phyloP scores from a whole-genome alignment of 1,140 invertebrate genomes.

The Bicyclus anynana region DNA sequence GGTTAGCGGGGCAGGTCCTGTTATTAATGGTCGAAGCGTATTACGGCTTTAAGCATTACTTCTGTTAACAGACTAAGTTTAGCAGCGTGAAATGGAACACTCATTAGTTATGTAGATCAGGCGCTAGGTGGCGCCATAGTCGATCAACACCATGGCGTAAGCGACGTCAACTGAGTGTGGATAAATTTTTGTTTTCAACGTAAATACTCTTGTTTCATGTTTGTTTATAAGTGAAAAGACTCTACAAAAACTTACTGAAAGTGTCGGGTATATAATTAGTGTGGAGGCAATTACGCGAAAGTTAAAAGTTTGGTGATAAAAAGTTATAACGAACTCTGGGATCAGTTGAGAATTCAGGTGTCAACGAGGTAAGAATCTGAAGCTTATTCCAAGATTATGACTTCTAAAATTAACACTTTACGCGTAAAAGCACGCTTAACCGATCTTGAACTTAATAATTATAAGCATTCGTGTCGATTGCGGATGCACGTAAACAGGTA shows the following conservation, averaged over 20 bases:
- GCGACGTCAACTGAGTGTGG: constrained; percentile 68
- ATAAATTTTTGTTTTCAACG: constrained; percentile 70
- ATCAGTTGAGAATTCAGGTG: constrained; percentile 74
- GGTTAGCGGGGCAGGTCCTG: no score
- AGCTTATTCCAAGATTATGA: constrained; percentile 70
- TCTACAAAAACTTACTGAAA: constrained; percentile 45
- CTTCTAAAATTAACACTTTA: constrained; percentile 65
- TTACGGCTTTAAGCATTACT: no score
- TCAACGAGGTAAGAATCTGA: constrained; percentile 76
- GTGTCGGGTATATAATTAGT: constrained; percentile 48
- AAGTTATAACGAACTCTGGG: constrained; percentile 73
- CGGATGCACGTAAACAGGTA: constrained; percentile 10
- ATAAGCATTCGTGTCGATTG: constrained; percentile 23
- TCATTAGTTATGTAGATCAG: not conserved
- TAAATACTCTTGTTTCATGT: constrained; percentile 65
- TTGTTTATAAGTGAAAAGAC: constrained; percentile 65
- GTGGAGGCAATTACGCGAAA: constrained; percentile 46
- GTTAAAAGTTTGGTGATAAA: constrained; percentile 64
- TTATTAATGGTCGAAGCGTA: no score
- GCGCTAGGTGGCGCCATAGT: not conserved
- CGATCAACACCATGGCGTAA: constrained; percentile 39
- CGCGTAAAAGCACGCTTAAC: constrained; percentile 38
- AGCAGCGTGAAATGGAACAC: not conserved
- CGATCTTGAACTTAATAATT: constrained; percentile 40
- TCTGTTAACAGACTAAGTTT: no score